Evolutionary conservation across 2,888 invertebrate species (phyloP).

Genomic region (Mesoligia furuncula): DNA sequence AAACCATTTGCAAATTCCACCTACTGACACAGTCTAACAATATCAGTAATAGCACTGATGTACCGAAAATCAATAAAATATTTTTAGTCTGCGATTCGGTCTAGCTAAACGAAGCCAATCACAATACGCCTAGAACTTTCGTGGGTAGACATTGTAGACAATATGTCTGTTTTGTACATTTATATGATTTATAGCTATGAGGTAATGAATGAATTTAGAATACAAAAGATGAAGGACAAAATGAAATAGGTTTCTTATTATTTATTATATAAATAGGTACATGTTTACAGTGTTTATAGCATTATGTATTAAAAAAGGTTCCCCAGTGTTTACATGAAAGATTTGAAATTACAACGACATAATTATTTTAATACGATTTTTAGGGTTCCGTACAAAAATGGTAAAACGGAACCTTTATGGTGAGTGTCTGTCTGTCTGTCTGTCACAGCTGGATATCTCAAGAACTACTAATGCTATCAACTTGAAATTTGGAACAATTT

Average conservation of each 20-base stretch:
- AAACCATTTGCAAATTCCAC: slow-evolving; percentile 15
- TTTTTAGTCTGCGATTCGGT: slow-evolving; percentile 24
- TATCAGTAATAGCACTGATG: background rate
- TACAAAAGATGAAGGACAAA: slow-evolving; percentile 40
- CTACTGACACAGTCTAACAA: background rate
- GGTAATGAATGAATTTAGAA: slow-evolving; percentile 42
- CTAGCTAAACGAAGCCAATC: slow-evolving; percentile 25
- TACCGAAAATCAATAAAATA: slow-evolving; percentile 35
- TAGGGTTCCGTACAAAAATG: too few relatives aligned
- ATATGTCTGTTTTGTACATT: slow-evolving; percentile 9
- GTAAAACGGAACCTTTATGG: too few relatives aligned
- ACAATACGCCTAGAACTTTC: slow-evolving; percentile 3
- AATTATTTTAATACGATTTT: too few relatives aligned
- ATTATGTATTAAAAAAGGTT: background rate
- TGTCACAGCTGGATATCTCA: too few relatives aligned
- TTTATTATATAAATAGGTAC: background rate
- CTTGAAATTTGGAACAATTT: too few relatives aligned
- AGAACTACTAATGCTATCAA: too few relatives aligned
- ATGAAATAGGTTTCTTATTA: background rate
- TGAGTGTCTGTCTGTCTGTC: too few relatives aligned
- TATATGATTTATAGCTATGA: slow-evolving; percentile 7
- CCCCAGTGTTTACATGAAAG: background rate
- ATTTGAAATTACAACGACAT: background rate
- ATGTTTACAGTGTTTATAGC: background rate
- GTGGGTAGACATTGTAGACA: slow-evolving; percentile 32